Conservation (phyloP, 2,113 vertebrate species). For the Macrotus californicus region DNA sequence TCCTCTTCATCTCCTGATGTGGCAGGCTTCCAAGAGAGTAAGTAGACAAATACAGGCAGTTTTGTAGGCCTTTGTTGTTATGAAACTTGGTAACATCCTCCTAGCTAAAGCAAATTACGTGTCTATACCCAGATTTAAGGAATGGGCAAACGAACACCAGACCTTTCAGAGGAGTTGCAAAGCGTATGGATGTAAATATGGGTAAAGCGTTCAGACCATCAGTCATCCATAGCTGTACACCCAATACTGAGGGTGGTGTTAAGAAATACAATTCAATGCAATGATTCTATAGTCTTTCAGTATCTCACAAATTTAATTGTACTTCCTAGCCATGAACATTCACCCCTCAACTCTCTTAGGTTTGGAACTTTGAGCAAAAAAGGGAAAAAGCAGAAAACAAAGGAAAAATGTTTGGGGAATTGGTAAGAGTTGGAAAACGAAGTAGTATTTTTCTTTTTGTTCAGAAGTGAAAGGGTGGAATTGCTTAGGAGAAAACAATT, state of each 20-base stretch:
- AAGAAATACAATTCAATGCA: background rate
- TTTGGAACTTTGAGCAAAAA: background rate
- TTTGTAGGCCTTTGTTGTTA: background rate
- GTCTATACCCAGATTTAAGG: background rate
- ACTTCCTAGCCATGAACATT: background rate
- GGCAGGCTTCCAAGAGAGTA: background rate
- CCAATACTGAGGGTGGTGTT: background rate
- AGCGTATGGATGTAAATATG: background rate
- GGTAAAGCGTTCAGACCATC: background rate
- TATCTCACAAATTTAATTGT: background rate
- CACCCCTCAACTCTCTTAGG: background rate
- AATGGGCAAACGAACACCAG: background rate
- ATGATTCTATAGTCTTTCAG: background rate
- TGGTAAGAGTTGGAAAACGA: background rate
- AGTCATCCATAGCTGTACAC: background rate
- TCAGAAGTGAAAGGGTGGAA: background rate
- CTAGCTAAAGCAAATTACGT: background rate
- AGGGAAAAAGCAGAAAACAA: background rate
- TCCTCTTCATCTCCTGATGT: background rate
- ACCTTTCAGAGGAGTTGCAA: background rate
- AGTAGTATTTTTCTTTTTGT: background rate
- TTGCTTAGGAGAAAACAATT: constrained; percentile 17
- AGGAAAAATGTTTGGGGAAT: background rate
- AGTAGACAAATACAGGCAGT: background rate
- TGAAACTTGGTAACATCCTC: background rate